Percentiles rank a stretch among this genome's conserved stretches.
Evolutionary conservation across 2,888 invertebrate species (phyloP).

Genomic region (Clistopyga incitator): DNA sequence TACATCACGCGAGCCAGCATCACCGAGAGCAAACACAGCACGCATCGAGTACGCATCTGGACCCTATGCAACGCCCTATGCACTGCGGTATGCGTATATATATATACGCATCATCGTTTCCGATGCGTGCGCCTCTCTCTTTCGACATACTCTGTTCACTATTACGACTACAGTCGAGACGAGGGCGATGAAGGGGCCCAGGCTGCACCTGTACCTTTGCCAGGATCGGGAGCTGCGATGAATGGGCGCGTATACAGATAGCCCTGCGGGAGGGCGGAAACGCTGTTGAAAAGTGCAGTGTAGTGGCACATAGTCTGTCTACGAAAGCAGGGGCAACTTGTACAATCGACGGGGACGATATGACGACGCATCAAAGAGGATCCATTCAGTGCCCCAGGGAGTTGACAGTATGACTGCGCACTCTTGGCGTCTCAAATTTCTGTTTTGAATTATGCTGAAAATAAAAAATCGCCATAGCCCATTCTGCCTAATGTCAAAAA

Average conservation of each 20-base stretch:
- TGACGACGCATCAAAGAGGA: conserved; percentile 23
- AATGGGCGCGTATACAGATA: conserved; percentile 27
- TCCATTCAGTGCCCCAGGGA: conserved; percentile 4
- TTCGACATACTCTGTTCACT: conserved; percentile 8
- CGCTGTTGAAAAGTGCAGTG: conserved; percentile 21
- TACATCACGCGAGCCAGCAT: conserved; percentile 52
- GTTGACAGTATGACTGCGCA: background rate
- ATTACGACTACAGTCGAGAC: conserved; percentile 13
- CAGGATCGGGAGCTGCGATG: conserved; percentile 26
- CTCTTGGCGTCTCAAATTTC: background rate
- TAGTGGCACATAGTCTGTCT: conserved; percentile 7
- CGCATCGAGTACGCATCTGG: conserved; percentile 67
- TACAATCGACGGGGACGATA: conserved; percentile 38
- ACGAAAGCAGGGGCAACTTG: conserved; percentile 21
- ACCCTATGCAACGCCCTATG: conserved; percentile 8
- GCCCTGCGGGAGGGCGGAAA: conserved; percentile 41
- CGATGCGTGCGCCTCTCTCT: conserved; percentile 33
- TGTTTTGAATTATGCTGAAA: background rate
- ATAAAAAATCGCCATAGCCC: background rate
- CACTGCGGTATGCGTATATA: background rate
- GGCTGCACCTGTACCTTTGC: conserved; percentile 41
- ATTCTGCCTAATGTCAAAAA: background rate
- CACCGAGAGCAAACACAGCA: conserved; percentile 66
- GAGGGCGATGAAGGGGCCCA: conserved; percentile 27
- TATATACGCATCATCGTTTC: conserved; percentile 27